Percentiles rank a stretch among this genome's conserved stretches.
phyloP scores from a whole-genome alignment of 1,140 invertebrate genomes.

The Eriosoma lanigerum region DNA sequence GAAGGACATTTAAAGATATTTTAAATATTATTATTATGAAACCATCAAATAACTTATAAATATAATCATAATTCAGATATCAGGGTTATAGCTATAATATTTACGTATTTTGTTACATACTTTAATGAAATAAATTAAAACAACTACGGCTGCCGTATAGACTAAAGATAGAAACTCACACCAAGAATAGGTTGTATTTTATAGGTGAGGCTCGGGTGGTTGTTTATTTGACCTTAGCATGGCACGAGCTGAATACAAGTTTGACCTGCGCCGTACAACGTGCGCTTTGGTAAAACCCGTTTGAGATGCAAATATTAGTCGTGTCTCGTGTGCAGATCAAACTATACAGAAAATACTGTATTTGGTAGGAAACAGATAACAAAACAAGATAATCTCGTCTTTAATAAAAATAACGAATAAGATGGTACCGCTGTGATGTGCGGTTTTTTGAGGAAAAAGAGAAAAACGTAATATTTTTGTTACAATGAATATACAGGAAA shows the following conservation, averaged over 20 bases:
- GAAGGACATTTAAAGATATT: background rate
- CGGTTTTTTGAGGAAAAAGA: background rate
- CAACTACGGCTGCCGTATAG: background rate
- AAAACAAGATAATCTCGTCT: constrained; percentile 25
- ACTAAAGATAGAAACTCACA: background rate
- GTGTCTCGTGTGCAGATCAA: constrained; percentile 12
- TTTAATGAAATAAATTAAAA: background rate
- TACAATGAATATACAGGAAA: constrained; percentile 45
- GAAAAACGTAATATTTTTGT: constrained; percentile 7
- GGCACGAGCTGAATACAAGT: constrained; percentile 37
- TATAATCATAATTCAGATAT: background rate
- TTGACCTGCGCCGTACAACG: constrained; percentile 11
- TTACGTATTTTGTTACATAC: background rate
- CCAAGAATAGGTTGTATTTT: background rate
- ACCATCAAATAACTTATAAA: no score
- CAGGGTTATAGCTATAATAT: background rate
- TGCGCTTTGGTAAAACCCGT: constrained; percentile 36
- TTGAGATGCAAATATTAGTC: constrained; percentile 35
- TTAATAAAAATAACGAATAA: background rate
- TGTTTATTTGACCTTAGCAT: constrained; percentile 41
- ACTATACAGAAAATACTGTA: constrained; percentile 15
- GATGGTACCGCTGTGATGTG: background rate
- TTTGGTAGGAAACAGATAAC: background rate
- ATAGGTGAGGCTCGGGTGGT: constrained; percentile 28
- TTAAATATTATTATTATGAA: no score